A percentile compares a stretch with the other conserved stretches of the same genome.
Evolutionary conservation across 2,113 vertebrate species (phyloP).

Genomic region (Pantherophis guttatus): DNA sequence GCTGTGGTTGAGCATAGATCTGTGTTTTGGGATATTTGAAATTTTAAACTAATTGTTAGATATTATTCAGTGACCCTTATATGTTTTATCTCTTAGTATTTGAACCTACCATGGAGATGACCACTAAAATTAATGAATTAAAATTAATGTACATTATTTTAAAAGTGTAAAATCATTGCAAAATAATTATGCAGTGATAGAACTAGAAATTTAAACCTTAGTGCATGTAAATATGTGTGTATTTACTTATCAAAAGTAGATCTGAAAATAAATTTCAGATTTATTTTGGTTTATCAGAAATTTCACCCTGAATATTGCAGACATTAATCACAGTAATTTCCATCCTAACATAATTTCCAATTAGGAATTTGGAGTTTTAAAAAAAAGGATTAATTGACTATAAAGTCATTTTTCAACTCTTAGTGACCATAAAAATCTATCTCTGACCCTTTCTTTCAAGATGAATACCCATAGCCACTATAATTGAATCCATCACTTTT

Average conservation of each 20-base stretch:
- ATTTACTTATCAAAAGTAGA: background rate
- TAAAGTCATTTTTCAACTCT: background rate
- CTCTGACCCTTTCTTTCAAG: background rate
- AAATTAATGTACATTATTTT: background rate
- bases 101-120: background rate
- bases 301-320: background rate
- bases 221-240: background rate
- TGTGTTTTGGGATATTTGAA: background rate
- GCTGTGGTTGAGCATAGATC: constrained; percentile 52
- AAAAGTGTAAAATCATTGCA: background rate
- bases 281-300: background rate
- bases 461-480: background rate
- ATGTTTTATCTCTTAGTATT: background rate
- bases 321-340: background rate
- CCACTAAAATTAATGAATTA: background rate
- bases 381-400: background rate
- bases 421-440: background rate
- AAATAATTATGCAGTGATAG: background rate
- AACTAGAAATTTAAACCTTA: background rate
- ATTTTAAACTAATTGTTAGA: background rate
- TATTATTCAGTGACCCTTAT: background rate
- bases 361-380: background rate
- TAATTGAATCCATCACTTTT: background rate
- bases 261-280: background rate
- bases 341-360: background rate